Evolutionary conservation across 2,888 invertebrate genomes (phyloP).

Genomic region (Papilio protenor): DNA sequence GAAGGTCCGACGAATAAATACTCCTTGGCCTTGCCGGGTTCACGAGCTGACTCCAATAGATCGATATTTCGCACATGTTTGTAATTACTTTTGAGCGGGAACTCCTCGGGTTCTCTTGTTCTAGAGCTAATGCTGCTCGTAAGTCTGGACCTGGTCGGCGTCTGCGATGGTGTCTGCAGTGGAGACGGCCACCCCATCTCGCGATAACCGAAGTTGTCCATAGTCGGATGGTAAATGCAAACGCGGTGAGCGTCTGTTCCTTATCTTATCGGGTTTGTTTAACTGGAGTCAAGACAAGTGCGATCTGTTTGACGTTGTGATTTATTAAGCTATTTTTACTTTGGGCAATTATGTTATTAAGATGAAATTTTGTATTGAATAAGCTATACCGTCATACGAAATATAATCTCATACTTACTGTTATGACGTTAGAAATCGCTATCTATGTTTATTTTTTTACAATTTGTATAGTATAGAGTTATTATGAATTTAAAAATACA

Average conservation of each 20-base stretch:
- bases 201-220: conserved; percentile 87
- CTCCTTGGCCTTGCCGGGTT: conserved; percentile 85
- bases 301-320: conserved; percentile 69
- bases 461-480: background rate
- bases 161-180: conserved; percentile 65
- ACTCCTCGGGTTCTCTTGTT: conserved; percentile 78
- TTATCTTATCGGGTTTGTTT: conserved; percentile 78
- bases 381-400: background rate
- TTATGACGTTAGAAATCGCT: background rate
- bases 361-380: conserved; percentile 38
- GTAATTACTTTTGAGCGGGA: conserved; percentile 80
- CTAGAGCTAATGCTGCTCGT: conserved; percentile 77
- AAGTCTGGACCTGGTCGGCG: conserved; percentile 65
- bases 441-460: conserved; percentile 12
- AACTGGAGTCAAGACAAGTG: conserved; percentile 61
- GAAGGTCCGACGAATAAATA: conserved; percentile 92
- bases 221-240: conserved; percentile 67
- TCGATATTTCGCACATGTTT: conserved; percentile 73
- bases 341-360: conserved; percentile 56
- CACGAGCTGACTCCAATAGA: conserved; percentile 86
- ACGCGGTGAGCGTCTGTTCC: conserved; percentile 46
- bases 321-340: conserved; percentile 75
- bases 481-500: background rate
- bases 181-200: conserved; percentile 82
- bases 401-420: background rate